Evolutionary conservation across 2,888 invertebrate genomes (phyloP), one percentile per base, ranked within the genome.

Genomic region (Ashinkailepas kermadecensis): DNA sequence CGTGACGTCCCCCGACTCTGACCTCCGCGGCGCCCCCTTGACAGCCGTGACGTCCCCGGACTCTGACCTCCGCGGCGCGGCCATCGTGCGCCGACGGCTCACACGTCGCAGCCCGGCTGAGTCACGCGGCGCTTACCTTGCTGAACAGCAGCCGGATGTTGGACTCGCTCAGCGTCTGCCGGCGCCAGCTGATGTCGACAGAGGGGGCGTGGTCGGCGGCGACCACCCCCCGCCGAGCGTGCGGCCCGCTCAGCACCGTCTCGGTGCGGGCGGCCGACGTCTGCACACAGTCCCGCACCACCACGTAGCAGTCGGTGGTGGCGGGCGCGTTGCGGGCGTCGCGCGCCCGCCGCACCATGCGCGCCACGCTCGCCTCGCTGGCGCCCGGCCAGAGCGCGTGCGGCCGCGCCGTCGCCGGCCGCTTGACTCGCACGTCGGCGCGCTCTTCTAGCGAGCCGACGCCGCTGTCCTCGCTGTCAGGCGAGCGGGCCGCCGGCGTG

Each of bases 61-160:
- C 59, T 12, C 4, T 39, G 39, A 39, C 39, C 39, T n/a, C n/a
- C n/a, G n/a, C n/a, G n/a, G n/a, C 12, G 62, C 62, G 12, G 8
- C 18, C 18, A 18, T 7, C 13, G 62, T 15, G 8, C 18, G 62
- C 7, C 62, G 18, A 18, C 62, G 62, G 12, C 62, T 18, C 18
- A 3, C 62, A 13, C 62, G 62, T 3, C 62, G 21, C 62, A 21
- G 18, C 62, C 8, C 62, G 62, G 62, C 25, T 6, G 70, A 23
- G 12, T 6, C 56, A 7, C 54, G 21, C 25, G 56, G 15, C 65
- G 15, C 79, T 79, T 23, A 79, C 79, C 79, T 57, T 59, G 58
- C 58, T 57, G 25, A 79, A 79, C 79, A 79, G n/a, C 56, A 79
- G 79, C 58, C 59, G 57, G 8, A 79, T 57, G 58, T 79, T 79